Percentiles rank a stretch among this genome's conserved stretches.
Evolutionary conservation across 2,797 vertebrate species (phyloP).

Genomic region (Cuculus canorus): DNA sequence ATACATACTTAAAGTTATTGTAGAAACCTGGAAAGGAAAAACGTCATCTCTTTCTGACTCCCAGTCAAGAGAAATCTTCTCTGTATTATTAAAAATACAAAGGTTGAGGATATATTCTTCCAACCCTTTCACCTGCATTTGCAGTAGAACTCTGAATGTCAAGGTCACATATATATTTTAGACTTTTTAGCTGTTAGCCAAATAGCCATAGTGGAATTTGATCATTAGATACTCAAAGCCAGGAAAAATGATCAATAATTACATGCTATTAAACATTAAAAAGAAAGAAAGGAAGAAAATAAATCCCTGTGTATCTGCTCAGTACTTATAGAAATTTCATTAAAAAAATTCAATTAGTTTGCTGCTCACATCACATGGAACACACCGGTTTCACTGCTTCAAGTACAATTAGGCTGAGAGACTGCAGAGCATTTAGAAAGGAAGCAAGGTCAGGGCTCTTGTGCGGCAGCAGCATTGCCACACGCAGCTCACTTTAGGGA

Average conservation of each 20-base stretch:
- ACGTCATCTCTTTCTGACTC: background rate
- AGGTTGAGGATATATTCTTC: background rate
- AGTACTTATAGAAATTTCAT: conserved; percentile 26
- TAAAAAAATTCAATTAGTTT: conserved; percentile 40
- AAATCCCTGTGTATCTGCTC: background rate
- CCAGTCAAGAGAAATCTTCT: background rate
- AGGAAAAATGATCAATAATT: background rate
- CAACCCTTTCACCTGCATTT: background rate
- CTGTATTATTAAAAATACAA: background rate
- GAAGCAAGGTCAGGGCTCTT: background rate
- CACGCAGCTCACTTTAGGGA: background rate
- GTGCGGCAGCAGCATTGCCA: background rate
- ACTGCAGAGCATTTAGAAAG: background rate
- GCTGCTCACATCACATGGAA: conserved; percentile 3
- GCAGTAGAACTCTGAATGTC: background rate
- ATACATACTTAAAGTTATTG: background rate
- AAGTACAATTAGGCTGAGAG: conserved; percentile 38
- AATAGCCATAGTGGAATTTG: background rate
- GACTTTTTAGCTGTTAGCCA: background rate
- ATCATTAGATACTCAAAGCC: conserved; percentile 21
- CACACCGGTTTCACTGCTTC: conserved; percentile 42
- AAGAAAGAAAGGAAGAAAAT: conserved; percentile 23
- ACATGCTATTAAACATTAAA: background rate
- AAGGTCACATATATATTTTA: conserved; percentile 22
- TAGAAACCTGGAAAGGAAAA: background rate